phyloP scores from a whole-genome alignment of 2,797 vertebrate genomes.

The Crenichthys baileyi region DNA sequence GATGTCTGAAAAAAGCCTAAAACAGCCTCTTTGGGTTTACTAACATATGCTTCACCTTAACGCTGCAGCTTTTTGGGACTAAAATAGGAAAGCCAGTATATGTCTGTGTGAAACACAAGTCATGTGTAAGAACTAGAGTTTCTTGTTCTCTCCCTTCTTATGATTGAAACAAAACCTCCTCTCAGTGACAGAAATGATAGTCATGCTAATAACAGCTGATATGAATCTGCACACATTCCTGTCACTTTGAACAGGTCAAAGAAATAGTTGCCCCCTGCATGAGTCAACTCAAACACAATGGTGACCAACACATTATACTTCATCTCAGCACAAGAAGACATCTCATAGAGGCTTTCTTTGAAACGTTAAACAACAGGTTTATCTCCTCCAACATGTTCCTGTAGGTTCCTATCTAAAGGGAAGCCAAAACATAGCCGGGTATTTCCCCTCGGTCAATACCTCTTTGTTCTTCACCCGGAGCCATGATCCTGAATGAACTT shows the following conservation, averaged over 20 bases:
- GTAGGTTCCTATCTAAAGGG: constrained; percentile 40
- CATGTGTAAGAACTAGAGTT: constrained; percentile 2
- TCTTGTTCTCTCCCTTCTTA: constrained; percentile 11
- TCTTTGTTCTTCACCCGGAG: constrained; percentile 49
- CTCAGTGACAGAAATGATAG: constrained; percentile 22
- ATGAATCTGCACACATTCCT: constrained; percentile 45
- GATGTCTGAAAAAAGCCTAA: not conserved
- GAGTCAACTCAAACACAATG: constrained; percentile 12
- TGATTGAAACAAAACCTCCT: constrained; percentile 5
- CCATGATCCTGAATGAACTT: constrained; percentile 38
- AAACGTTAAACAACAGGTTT: constrained; percentile 7
- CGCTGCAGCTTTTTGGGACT: not conserved
- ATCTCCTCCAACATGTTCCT: constrained; percentile 25
- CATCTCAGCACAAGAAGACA: constrained; percentile 36
- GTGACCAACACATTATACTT: constrained; percentile 53
- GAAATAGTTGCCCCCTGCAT: constrained; percentile 37
- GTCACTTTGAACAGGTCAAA: constrained; percentile 49
- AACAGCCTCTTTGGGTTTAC: not conserved
- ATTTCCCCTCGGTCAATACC: constrained; percentile 54
- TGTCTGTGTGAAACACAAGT: not conserved
- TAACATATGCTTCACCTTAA: not conserved
- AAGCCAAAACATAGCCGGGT: constrained; percentile 27
- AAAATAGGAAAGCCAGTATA: not conserved
- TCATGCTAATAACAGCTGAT: constrained; percentile 41
- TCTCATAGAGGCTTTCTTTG: not conserved